A percentile compares a stretch with the other conserved stretches of the same genome.
These are phyloP conservation scores for Gymnobelideus leadbeateri DNA, from an alignment of 2,113 vertebrate genomes.

Conservation along the genomic window DNA sequence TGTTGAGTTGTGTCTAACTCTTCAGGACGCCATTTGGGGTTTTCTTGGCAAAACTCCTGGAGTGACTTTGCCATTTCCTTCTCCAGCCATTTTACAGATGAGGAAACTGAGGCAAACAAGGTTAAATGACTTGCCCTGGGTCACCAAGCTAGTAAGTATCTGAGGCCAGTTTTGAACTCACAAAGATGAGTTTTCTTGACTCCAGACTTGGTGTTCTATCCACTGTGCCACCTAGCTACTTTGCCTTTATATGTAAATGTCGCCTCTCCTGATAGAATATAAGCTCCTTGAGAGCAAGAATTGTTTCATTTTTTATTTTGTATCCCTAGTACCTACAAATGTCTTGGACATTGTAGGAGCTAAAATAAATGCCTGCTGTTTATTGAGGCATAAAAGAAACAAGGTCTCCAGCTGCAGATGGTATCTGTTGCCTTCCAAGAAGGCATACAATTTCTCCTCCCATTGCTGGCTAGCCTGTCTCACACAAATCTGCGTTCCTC, in stretches of 20 bases:
- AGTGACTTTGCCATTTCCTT: neutral
- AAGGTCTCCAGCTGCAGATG: neutral
- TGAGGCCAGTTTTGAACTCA: neutral
- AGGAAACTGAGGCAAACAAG: neutral
- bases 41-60: neutral
- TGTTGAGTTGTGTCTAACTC: neutral
- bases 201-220: neutral
- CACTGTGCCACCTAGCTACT: neutral
- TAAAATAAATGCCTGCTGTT: neutral
- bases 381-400: neutral
- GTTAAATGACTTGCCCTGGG: neutral
- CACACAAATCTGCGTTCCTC: neutral
- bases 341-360: neutral
- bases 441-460: neutral
- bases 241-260: neutral
- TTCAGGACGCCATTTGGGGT: neutral
- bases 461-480: neutral
- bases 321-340: neutral
- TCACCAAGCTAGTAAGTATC: neutral
- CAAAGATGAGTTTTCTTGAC: neutral
- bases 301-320: neutral
- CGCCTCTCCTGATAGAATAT: neutral
- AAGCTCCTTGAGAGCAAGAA: neutral
- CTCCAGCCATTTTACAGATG: neutral
- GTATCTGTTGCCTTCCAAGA: neutral